These are phyloP conservation scores for Furcula furcula DNA, from an alignment of 2,888 invertebrate genomes.

Conservation along the genomic window DNA sequence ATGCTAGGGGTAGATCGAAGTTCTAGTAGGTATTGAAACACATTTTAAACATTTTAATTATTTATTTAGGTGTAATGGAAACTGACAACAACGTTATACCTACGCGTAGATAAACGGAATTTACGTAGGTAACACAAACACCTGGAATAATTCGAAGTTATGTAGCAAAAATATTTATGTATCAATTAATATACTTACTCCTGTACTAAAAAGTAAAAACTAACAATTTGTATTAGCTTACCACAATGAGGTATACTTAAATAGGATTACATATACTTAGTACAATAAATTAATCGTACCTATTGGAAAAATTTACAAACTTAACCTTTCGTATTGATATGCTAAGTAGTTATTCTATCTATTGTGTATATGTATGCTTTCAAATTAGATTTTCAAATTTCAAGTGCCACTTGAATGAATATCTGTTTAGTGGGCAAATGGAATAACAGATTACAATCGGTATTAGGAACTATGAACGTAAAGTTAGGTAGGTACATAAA, in stretches of 20 bases:
- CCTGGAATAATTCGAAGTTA: too few relatives aligned
- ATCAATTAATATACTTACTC: too few relatives aligned
- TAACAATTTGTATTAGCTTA: conserved; percentile 10
- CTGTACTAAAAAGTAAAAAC: too few relatives aligned
- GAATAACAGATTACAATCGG: conserved; percentile 12
- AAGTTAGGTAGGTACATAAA: not conserved
- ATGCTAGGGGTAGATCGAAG: too few relatives aligned
- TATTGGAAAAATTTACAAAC: conserved; percentile 34
- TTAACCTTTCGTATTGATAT: conserved; percentile 30
- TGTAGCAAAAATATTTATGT: too few relatives aligned
- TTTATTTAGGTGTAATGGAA: not conserved
- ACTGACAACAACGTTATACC: too few relatives aligned
- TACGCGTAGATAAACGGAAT: too few relatives aligned
- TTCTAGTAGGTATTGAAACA: too few relatives aligned
- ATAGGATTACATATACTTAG: conserved; percentile 31
- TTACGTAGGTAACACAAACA: too few relatives aligned
- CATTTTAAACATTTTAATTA: too few relatives aligned
- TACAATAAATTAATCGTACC: conserved; percentile 9
- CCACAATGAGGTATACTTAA: conserved; percentile 33
- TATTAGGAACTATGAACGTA: not conserved
- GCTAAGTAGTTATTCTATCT: conserved; percentile 26
- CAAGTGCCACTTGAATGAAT: conserved; percentile 16
- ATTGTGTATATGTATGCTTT: conserved; percentile 22
- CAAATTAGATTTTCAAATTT: conserved; percentile 18
- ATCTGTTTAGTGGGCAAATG: too few relatives aligned